A percentile compares a stretch with the other conserved stretches of the same genome.
Evolutionary conservation across 2,797 vertebrate genomes (phyloP).

Genomic region (Pagetopsis macropterus): DNA sequence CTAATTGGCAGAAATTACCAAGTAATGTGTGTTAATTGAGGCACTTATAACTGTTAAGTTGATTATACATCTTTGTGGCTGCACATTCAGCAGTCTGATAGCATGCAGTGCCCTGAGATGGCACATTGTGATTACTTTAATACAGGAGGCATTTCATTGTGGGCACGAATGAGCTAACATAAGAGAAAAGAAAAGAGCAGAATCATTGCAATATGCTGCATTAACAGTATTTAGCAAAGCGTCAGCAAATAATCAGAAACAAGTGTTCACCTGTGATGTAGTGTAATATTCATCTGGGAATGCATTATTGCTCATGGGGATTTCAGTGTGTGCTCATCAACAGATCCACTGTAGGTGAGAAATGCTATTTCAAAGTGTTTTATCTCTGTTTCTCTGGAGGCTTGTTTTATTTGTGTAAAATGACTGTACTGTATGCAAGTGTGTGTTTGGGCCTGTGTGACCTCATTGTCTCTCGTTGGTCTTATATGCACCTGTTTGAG

Average conservation of each 20-base stretch:
- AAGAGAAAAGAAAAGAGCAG: slow-evolving; percentile 3
- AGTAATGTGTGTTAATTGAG: slow-evolving; percentile 30
- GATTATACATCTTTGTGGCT: slow-evolving; percentile 19
- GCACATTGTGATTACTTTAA: slow-evolving; percentile 9
- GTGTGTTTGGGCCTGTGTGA: slow-evolving; percentile 14
- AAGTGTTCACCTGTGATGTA: slow-evolving; percentile 19
- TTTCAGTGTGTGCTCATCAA: slow-evolving; percentile 52
- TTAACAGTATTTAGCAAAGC: slow-evolving; percentile 6
- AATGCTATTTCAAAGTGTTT: slow-evolving; percentile 45
- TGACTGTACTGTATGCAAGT: slow-evolving; percentile 3
- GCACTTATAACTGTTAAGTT: slow-evolving; percentile 13
- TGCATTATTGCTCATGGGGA: slow-evolving; percentile 33
- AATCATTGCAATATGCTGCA: slow-evolving; percentile 14
- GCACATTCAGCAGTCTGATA: slow-evolving; percentile 20
- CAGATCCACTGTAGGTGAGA: slow-evolving; percentile 39
- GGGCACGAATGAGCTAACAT: slow-evolving; percentile 26
- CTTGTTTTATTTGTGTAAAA: slow-evolving; percentile 41
- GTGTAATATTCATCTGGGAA: slow-evolving; percentile 47
- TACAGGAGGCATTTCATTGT: slow-evolving; percentile 13
- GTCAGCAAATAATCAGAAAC: slow-evolving; percentile 30
- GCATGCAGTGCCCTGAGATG: slow-evolving; percentile 2
- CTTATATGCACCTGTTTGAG: slow-evolving; percentile 22
- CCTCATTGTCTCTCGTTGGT: neutral
- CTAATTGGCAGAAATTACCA: slow-evolving; percentile 17
- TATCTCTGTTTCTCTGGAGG: slow-evolving; percentile 31